Evolutionary conservation across 2,113 vertebrate species (phyloP).

Genomic region (Apodemus sylvaticus): DNA sequence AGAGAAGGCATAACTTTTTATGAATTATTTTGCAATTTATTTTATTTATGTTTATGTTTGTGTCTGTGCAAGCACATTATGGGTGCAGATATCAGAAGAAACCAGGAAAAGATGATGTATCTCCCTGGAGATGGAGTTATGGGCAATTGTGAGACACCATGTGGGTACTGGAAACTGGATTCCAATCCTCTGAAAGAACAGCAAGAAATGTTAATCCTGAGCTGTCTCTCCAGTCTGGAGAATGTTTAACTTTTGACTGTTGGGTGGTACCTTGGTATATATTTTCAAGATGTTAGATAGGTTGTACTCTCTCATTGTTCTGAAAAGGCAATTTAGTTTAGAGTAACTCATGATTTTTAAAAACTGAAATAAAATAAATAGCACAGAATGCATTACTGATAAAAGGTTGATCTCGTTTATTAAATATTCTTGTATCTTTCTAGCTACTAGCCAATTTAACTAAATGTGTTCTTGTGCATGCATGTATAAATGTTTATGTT

Average conservation of each 20-base stretch:
- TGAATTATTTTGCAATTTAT: neutral
- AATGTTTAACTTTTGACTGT: neutral
- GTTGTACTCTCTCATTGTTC: neutral
- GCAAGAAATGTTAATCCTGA: neutral
- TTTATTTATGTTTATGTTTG: neutral
- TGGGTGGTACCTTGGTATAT: neutral
- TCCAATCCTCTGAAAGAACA: neutral
- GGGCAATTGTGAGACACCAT: neutral
- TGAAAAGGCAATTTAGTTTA: conserved; percentile 27
- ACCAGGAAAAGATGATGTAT: no score
- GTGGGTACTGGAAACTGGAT: neutral
- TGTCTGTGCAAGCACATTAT: neutral
- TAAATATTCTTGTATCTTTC: neutral
- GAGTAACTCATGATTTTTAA: neutral
- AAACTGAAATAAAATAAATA: neutral
- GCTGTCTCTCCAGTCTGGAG: neutral
- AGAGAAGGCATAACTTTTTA: neutral
- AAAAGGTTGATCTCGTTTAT: neutral
- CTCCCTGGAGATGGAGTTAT: no score
- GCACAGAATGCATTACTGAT: neutral
- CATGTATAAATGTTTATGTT: neutral
- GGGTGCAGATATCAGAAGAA: neutral
- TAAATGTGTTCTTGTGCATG: neutral
- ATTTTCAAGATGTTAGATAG: neutral
- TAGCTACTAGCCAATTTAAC: neutral